Percentiles rank a stretch among this genome's conserved stretches.
Conservation (phyloP, 1,140 invertebrate genomes). For the Ladona fulva region DNA sequence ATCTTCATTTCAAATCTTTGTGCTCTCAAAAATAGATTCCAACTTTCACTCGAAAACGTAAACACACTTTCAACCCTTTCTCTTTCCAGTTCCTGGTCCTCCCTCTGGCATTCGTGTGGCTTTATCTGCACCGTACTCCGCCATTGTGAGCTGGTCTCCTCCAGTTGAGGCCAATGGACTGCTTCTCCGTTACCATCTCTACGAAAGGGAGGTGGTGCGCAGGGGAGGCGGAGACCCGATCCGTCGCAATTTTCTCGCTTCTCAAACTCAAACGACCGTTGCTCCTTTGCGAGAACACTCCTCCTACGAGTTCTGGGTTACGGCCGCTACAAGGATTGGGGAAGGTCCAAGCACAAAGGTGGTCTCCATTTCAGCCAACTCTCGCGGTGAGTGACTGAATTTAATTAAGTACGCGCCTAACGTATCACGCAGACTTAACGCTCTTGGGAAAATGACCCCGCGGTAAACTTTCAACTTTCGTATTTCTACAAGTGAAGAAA, state of each 20-base stretch:
- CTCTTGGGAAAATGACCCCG: no score
- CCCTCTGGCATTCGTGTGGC: conserved; percentile 40
- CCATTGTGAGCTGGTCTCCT: conserved; percentile 41
- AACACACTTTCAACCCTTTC: background rate
- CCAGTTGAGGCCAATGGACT: conserved; percentile 38
- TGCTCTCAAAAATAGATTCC: background rate
- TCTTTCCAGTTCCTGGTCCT: conserved; percentile 34
- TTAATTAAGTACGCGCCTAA: no score
- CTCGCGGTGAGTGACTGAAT: background rate
- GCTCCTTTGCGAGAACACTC: conserved; percentile 29
- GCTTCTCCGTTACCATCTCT: conserved; percentile 39
- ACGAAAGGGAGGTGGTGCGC: conserved; percentile 25
- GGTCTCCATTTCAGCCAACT: background rate
- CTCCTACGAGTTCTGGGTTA: conserved; percentile 39
- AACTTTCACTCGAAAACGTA: background rate
- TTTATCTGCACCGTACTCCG: conserved; percentile 34
- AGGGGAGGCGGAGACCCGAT: conserved; percentile 13
- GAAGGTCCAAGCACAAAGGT: background rate
- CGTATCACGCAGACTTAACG: no score
- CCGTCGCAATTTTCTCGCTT: conserved; percentile 2
- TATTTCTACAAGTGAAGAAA: no score
- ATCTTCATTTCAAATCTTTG: no score
- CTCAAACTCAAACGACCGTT: conserved; percentile 30
- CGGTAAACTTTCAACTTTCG: no score
- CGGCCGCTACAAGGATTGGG: conserved; percentile 34